A percentile compares a stretch with the other conserved stretches of the same genome.
Evolutionary conservation across 2,113 vertebrate species (phyloP).

Genomic region (Clarias batrachus): DNA sequence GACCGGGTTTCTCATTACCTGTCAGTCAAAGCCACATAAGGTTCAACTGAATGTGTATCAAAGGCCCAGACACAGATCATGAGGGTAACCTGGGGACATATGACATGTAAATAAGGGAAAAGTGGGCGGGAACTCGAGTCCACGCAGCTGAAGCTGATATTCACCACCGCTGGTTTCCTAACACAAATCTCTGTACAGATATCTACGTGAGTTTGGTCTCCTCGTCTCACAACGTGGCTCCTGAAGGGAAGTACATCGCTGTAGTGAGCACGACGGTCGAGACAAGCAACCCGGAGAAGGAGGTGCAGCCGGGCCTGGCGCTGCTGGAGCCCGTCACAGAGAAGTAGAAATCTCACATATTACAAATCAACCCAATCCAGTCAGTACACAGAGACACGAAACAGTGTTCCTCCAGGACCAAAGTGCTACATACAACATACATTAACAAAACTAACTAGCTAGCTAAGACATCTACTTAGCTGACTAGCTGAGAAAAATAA

Average conservation of each 20-base stretch:
- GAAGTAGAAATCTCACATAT: slow-evolving; percentile 71
- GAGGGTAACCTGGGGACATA: not conserved
- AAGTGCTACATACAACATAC: too few relatives aligned
- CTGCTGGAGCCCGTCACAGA: slow-evolving; percentile 89
- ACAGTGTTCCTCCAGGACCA: too few relatives aligned
- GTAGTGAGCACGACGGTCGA: slow-evolving; percentile 88
- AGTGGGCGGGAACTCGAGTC: not conserved
- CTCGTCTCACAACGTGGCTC: slow-evolving; percentile 83
- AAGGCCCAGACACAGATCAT: not conserved
- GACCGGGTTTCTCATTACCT: not conserved
- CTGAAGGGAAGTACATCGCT: slow-evolving; percentile 91
- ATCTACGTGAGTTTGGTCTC: slow-evolving; percentile 94
- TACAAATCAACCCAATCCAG: not conserved
- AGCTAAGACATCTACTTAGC: too few relatives aligned
- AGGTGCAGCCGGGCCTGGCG: slow-evolving; percentile 86
- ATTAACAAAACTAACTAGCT: too few relatives aligned
- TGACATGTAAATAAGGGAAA: not conserved
- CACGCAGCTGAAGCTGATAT: not conserved
- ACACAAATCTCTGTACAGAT: slow-evolving; percentile 67
- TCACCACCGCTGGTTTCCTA: not conserved
- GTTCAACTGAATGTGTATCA: not conserved
- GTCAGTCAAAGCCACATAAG: not conserved
- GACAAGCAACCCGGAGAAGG: slow-evolving; percentile 84
- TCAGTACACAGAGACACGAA: too few relatives aligned
- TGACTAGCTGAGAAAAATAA: too few relatives aligned